Conservation (phyloP, 2,797 vertebrate species). For the Dallia pectoralis region DNA sequence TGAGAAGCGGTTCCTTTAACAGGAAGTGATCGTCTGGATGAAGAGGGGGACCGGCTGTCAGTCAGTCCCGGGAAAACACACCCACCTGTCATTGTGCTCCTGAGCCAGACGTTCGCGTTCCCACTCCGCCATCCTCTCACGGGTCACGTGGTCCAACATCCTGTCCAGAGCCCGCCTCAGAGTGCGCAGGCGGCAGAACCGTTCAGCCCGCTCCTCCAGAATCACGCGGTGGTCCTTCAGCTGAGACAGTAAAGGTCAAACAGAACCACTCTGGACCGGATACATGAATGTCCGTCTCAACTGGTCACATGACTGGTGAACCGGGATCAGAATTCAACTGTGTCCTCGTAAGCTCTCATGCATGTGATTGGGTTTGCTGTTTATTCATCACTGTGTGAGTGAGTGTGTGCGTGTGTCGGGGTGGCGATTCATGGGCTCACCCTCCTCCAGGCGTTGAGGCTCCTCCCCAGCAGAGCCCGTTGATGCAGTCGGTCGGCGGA, state of each 20-base stretch:
- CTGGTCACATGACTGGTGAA: not conserved
- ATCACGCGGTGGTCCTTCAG: slow-evolving; percentile 66
- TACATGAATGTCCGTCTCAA: not conserved
- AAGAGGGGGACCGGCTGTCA: not conserved
- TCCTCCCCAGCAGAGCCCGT: slow-evolving; percentile 69
- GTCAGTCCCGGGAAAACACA: not conserved
- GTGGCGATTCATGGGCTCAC: slow-evolving; percentile 64
- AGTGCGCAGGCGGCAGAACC: slow-evolving; percentile 62
- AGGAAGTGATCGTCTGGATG: not conserved
- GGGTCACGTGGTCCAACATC: slow-evolving; percentile 71
- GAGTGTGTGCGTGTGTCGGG: not conserved
- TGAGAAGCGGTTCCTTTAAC: not conserved
- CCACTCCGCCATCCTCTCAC: slow-evolving; percentile 67
- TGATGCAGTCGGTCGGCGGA: slow-evolving; percentile 73
- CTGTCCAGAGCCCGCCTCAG: slow-evolving; percentile 74
- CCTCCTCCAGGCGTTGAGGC: slow-evolving; percentile 79
- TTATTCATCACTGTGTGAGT: slow-evolving; percentile 11
- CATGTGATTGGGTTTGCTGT: slow-evolving; percentile 4
- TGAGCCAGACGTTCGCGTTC: slow-evolving; percentile 70
- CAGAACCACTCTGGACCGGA: not conserved
- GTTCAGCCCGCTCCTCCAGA: slow-evolving; percentile 65
- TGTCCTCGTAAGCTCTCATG: not conserved
- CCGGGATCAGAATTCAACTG: not conserved
- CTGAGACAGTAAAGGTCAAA: slow-evolving; percentile 51
- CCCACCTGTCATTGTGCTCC: slow-evolving; percentile 79